Evolutionary conservation across 1,140 invertebrate genomes (phyloP).

Genomic region (Reticulitermes speratus): DNA sequence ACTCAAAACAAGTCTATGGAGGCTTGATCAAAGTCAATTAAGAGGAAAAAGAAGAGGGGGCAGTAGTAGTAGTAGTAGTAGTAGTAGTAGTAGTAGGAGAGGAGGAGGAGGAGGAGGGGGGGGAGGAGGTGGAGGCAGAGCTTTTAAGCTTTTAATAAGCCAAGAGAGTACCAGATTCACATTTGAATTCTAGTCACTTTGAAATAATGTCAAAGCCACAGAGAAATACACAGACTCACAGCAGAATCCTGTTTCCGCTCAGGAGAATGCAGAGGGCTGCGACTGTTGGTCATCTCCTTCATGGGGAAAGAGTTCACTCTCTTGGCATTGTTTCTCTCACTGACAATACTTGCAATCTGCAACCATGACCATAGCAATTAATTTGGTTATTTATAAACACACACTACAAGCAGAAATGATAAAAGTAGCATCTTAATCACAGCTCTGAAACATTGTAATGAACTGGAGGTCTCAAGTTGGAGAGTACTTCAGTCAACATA

Average conservation of each 20-base stretch:
- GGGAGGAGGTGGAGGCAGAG: too few species aligned
- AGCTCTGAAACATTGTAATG: not conserved
- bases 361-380: constrained; percentile 36
- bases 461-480: too few species aligned
- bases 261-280: constrained; percentile 54
- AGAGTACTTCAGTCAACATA: too few species aligned
- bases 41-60: too few species aligned
- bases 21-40: too few species aligned
- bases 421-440: not conserved
- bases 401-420: too few species aligned
- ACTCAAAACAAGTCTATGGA: too few species aligned
- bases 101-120: not conserved
- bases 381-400: too few species aligned
- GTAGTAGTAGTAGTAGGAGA: not conserved
- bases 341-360: constrained; percentile 70
- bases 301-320: constrained; percentile 78
- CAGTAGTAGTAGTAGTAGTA: not conserved
- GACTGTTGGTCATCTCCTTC: constrained; percentile 70
- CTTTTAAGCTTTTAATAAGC: too few species aligned
- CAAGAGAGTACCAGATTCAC: too few species aligned
- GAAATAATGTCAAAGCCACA: too few species aligned
- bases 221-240: constrained; percentile 53
- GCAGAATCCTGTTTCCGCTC: constrained; percentile 72
- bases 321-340: constrained; percentile 67
- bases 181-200: too few species aligned